A percentile compares a stretch with the other conserved stretches of the same genome.
Evolutionary conservation across 2,888 invertebrate genomes (phyloP).

Genomic region (Agrotis clavis): DNA sequence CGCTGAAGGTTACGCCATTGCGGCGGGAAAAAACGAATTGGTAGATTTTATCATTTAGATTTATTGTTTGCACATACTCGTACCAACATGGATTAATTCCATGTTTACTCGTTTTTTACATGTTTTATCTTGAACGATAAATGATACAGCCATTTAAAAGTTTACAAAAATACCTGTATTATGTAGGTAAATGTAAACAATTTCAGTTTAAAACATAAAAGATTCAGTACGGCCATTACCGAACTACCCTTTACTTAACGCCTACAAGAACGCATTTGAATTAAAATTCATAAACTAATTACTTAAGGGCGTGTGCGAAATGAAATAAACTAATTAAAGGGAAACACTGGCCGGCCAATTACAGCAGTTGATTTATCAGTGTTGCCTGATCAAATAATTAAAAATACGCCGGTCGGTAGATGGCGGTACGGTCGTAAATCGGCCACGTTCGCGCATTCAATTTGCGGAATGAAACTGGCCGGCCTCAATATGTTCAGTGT

Average conservation of each 20-base stretch:
- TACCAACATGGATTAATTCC: conserved; percentile 57
- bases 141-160: conserved; percentile 44
- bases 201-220: conserved; percentile 36
- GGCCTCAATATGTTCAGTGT: conserved; percentile 71
- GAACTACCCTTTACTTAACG: conserved; percentile 67
- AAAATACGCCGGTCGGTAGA: conserved; percentile 83
- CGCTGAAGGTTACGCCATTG: conserved; percentile 36
- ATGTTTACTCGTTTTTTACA: conserved; percentile 49
- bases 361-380: conserved; percentile 86
- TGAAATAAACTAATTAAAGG: conserved; percentile 85
- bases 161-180: conserved; percentile 23
- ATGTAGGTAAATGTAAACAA: conserved; percentile 41
- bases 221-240: conserved; percentile 22
- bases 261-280: conserved; percentile 66
- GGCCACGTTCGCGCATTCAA: conserved; percentile 80
- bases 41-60: conserved; percentile 61
- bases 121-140: conserved; percentile 48
- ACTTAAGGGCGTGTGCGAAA: conserved; percentile 78
- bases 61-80: conserved; percentile 52
- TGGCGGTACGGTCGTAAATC: conserved; percentile 79
- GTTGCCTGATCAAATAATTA: conserved; percentile 89
- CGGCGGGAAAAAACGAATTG: conserved; percentile 52
- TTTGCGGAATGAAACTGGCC: conserved; percentile 81
- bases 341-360: conserved; percentile 82
- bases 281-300: conserved; percentile 84